These are phyloP conservation scores for Hippolais icterina DNA, from an alignment of 2,113 vertebrate species.

Conservation along the genomic window DNA sequence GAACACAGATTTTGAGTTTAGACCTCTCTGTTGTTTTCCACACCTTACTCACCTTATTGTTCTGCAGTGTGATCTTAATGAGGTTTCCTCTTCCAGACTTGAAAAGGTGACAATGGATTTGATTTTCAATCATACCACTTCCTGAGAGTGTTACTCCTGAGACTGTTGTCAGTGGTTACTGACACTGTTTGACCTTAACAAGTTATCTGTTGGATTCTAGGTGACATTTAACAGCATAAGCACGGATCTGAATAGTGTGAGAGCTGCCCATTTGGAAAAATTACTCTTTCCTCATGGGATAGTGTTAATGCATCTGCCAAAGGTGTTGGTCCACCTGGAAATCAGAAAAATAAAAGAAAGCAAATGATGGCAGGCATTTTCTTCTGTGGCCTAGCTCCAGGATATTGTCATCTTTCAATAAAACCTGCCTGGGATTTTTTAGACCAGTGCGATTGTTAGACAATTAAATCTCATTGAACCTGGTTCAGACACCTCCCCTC, in stretches of 20 bases:
- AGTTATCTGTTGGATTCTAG: background rate
- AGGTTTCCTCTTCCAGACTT: background rate
- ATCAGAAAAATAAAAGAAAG: background rate
- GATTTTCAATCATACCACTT: background rate
- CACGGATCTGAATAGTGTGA: background rate
- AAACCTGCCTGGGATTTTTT: background rate
- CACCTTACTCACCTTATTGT: background rate
- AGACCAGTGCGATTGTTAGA: background rate
- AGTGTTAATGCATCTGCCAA: background rate
- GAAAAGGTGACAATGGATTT: background rate
- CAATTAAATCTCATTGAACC: background rate
- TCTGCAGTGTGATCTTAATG: background rate
- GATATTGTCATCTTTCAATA: background rate
- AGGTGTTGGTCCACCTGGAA: background rate
- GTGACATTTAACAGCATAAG: background rate
- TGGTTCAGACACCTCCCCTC: background rate
- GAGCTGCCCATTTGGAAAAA: background rate
- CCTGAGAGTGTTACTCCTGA: background rate
- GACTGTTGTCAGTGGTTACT: background rate
- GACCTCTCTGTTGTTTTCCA: background rate
- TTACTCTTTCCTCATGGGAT: background rate
- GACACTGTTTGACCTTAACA: background rate
- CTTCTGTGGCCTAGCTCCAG: background rate
- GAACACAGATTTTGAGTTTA: background rate
- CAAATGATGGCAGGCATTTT: background rate